Conservation (phyloP, 2,797 vertebrate genomes). For the Crocidura indochinensis region DNA sequence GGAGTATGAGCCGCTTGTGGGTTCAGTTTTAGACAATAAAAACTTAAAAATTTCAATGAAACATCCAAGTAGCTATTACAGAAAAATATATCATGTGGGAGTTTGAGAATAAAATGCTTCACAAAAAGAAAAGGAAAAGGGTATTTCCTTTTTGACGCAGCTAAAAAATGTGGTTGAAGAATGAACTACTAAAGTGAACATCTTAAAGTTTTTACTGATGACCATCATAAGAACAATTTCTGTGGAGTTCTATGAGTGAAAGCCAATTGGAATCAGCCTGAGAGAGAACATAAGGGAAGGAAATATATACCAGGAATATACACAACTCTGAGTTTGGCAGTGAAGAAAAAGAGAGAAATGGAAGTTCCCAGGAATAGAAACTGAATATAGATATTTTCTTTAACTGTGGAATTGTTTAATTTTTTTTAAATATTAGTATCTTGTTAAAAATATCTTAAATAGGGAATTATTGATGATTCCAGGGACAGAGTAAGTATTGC, state of each 20-base stretch:
- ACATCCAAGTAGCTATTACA: neutral
- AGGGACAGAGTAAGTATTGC: neutral
- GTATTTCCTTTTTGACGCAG: neutral
- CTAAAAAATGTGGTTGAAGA: neutral
- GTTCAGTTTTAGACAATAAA: neutral
- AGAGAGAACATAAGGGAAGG: neutral
- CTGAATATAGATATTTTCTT: neutral
- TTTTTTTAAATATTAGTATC: neutral
- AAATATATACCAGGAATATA: rapidly evolving
- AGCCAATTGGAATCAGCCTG: neutral
- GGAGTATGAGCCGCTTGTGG: neutral
- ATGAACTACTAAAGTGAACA: neutral
- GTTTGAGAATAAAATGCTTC: neutral
- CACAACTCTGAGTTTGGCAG: neutral
- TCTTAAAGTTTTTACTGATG: neutral
- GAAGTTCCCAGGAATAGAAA: neutral
- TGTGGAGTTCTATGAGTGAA: neutral
- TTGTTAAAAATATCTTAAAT: constrained; percentile 20
- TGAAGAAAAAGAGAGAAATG: neutral
- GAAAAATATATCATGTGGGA: neutral
- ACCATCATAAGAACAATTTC: neutral
- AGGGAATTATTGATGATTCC: neutral
- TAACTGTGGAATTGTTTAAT: neutral
- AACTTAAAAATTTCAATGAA: constrained; percentile 11
- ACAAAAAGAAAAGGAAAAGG: neutral